Evolutionary conservation across 1,140 invertebrate genomes (phyloP).

Genomic region (Pseudomyrmex concolor): DNA sequence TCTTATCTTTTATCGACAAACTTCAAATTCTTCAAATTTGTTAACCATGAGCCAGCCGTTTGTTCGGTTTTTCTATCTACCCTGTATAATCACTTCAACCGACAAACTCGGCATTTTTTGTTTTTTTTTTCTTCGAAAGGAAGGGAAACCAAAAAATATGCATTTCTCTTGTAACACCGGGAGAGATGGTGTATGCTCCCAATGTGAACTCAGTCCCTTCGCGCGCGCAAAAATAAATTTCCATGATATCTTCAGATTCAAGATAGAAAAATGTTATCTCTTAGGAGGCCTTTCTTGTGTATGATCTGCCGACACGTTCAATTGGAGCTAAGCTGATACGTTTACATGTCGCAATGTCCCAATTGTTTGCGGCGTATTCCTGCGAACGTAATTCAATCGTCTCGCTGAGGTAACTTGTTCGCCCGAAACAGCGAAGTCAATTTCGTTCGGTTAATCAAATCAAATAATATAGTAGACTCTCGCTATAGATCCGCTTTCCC

Average conservation of each 20-base stretch:
- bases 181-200: conserved; percentile 49
- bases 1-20: background rate
- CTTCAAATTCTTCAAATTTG: background rate
- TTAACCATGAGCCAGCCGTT: background rate
- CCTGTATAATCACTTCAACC: conserved; percentile 60
- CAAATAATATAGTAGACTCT: conserved; percentile 39
- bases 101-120: conserved; percentile 28
- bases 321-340: conserved; percentile 28
- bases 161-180: conserved; percentile 69
- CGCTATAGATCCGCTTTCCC: no score
- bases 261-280: conserved; percentile 27
- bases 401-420: conserved; percentile 12
- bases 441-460: conserved; percentile 66
- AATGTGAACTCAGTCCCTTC: conserved; percentile 47
- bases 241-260: conserved; percentile 11
- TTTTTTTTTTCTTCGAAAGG: conserved; percentile 5
- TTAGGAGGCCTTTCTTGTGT: conserved; percentile 22
- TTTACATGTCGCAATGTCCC: conserved; percentile 12
- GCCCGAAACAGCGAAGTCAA: background rate
- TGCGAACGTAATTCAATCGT: conserved; percentile 13
- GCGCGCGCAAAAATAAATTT: conserved; percentile 53
- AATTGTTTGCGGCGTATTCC: background rate
- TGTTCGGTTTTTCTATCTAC: conserved; percentile 59
- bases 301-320: background rate
- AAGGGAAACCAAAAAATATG: conserved; percentile 65